phyloP scores from a whole-genome alignment of 2,888 invertebrate genomes.

The Tetragonisca angustula region DNA sequence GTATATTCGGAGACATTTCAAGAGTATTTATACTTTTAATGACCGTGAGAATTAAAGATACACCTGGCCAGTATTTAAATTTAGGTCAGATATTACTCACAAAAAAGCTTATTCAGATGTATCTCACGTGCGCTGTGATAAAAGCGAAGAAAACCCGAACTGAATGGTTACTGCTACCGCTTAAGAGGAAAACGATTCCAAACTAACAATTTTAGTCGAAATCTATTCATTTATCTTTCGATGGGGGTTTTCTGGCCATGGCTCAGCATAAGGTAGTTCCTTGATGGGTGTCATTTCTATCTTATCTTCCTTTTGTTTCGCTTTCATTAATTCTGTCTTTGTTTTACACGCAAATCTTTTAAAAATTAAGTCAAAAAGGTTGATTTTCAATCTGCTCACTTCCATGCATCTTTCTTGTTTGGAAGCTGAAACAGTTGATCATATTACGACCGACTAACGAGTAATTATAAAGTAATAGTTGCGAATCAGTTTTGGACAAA shows the following conservation, averaged over 20 bases:
- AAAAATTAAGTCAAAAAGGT: neutral
- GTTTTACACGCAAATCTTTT: neutral
- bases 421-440: neutral
- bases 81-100: constrained; percentile 70
- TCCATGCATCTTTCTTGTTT: neutral
- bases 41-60: constrained; percentile 53
- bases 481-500: neutral
- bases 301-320: neutral
- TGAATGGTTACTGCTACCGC: constrained; percentile 47
- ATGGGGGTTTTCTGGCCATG: constrained; percentile 1
- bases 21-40: constrained; percentile 58
- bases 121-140: constrained; percentile 70
- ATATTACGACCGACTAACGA: neutral
- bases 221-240: constrained; percentile 5
- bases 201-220: constrained; percentile 28
- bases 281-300: neutral
- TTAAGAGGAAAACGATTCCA: constrained; percentile 34
- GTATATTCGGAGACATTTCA: neutral
- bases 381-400: neutral
- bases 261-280: neutral
- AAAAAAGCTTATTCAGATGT: constrained; percentile 67
- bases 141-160: constrained; percentile 47
- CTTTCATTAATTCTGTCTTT: neutral
- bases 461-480: neutral
- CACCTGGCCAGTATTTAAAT: constrained; percentile 68